A percentile compares a stretch with the other conserved stretches of the same genome.
Conservation (phyloP, 2,797 vertebrate species). For the Threskiornis aethiopicus region DNA sequence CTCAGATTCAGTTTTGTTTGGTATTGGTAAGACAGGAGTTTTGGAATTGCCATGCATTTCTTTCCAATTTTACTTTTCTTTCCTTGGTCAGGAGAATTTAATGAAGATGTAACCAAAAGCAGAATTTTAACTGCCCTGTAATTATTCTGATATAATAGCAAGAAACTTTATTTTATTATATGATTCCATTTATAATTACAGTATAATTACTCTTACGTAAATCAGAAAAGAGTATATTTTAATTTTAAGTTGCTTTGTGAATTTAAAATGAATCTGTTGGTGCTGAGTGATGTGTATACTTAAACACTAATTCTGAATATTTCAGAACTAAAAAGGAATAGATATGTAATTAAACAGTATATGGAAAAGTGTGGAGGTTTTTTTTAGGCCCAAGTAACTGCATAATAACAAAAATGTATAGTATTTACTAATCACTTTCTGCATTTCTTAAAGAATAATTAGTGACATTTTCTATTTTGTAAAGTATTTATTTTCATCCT, state of each 20-base stretch:
- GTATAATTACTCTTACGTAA: not conserved
- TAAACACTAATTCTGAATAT: not conserved
- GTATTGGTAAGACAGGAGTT: not conserved
- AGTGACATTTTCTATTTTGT: not conserved
- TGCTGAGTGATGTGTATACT: not conserved
- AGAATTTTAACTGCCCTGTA: not conserved
- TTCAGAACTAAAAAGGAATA: not conserved
- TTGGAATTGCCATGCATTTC: not conserved
- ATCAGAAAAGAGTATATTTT: not conserved
- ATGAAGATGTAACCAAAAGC: not conserved
- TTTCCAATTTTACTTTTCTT: not conserved
- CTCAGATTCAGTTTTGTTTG: not conserved
- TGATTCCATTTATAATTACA: not conserved
- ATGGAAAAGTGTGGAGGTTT: not conserved
- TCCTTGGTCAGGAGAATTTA: not conserved
- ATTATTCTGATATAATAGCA: not conserved
- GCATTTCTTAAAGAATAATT: not conserved
- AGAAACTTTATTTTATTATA: not conserved
- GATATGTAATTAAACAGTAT: not conserved
- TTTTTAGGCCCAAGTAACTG: not conserved
- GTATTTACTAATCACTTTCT: not conserved
- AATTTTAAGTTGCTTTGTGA: not conserved
- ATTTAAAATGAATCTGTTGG: not conserved
- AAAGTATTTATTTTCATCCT: not conserved
- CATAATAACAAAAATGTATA: not conserved